Evolutionary conservation across 2,113 vertebrate genomes (phyloP).

Genomic region (western clawed frog (Xenopus tropicalis)): DNA sequence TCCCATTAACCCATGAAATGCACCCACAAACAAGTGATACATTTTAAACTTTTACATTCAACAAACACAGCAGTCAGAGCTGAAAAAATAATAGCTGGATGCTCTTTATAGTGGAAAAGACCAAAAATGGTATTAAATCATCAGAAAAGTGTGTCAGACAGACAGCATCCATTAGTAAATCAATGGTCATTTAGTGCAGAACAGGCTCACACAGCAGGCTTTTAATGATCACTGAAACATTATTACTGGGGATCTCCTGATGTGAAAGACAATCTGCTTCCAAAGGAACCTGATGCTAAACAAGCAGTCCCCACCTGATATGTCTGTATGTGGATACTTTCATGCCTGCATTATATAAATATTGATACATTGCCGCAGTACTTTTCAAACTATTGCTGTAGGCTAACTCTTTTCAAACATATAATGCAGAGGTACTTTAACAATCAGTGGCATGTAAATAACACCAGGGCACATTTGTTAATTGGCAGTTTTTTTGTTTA

Average conservation of each 20-base stretch:
- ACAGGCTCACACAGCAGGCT: constrained; percentile 45
- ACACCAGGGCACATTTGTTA: no score
- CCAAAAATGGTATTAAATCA: constrained; percentile 30
- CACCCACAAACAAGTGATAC: background rate
- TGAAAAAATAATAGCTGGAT: constrained; percentile 6
- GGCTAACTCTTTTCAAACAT: no score
- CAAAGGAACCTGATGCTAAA: constrained; percentile 25
- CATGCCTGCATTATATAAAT: constrained; percentile 23
- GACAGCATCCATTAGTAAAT: constrained; percentile 45
- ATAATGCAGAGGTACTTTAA: no score
- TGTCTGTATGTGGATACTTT: constrained; percentile 8
- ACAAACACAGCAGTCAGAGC: background rate
- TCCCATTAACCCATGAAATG: background rate
- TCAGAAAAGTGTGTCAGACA: constrained; percentile 27
- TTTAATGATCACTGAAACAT: constrained; percentile 46
- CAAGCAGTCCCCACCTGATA: constrained; percentile 20
- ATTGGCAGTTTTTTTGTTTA: no score
- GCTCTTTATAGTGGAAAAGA: constrained; percentile 15
- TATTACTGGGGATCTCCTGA: constrained; percentile 30
- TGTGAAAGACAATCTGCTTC: constrained; percentile 37
- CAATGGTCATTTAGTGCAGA: constrained; percentile 44
- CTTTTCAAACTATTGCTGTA: no score
- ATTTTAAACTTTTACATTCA: background rate
- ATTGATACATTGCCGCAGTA: background rate
- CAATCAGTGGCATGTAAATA: no score